These are phyloP conservation scores for Illadopsis cleaveri DNA, from an alignment of 2,113 vertebrate genomes.

Conservation along the genomic window DNA sequence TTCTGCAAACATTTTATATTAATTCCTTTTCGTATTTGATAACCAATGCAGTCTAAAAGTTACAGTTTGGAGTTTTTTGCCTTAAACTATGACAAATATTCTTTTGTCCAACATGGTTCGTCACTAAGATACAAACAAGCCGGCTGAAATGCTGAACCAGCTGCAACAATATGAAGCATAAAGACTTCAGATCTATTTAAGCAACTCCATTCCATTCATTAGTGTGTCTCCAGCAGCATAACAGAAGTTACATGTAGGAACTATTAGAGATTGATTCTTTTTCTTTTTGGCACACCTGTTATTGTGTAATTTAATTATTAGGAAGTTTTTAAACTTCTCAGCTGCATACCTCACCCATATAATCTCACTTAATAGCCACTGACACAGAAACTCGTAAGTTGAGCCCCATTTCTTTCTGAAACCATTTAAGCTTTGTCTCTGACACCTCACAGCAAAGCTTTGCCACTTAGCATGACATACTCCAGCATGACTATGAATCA, in stretches of 20 bases:
- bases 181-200: not conserved
- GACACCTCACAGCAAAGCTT: not conserved
- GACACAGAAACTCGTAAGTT: not conserved
- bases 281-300: not conserved
- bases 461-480: not conserved
- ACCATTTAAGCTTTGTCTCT: not conserved
- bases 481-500: conserved; percentile 33
- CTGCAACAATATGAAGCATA: not conserved
- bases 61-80: not conserved
- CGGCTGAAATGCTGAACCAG: not conserved
- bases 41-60: not conserved
- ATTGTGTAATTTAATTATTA: not conserved
- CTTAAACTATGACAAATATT: not conserved
- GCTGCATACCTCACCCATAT: not conserved
- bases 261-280: not conserved
- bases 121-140: not conserved
- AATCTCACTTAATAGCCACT: not conserved
- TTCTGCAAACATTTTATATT: not conserved
- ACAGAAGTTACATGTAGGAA: not conserved
- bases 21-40: not conserved
- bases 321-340: not conserved
- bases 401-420: not conserved
- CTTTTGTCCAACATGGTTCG: not conserved
- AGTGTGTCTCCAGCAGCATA: not conserved
- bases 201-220: not conserved